These are phyloP conservation scores for Pollimyrus isidori DNA, from an alignment of 2,113 vertebrate species.

Conservation along the genomic window DNA sequence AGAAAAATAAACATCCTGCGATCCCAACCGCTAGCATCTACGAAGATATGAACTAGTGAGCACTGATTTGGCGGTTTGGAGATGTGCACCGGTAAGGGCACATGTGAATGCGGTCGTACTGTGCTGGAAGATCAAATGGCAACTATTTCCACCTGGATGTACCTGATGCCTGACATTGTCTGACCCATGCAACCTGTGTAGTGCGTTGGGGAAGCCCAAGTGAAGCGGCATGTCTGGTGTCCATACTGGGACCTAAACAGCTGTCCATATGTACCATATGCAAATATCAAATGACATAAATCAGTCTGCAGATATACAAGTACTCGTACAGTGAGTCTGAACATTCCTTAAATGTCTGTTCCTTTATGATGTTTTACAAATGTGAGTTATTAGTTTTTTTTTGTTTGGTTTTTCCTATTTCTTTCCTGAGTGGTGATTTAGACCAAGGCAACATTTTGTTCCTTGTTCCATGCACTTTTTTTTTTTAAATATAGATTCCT, in stretches of 20 bases:
- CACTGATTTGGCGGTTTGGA: neutral
- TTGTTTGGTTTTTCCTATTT: neutral
- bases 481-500: neutral
- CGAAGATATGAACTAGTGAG: conserved; percentile 76
- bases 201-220: neutral
- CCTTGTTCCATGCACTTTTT: neutral
- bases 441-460: neutral
- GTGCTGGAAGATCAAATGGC: neutral
- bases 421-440: neutral
- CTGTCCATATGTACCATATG: neutral
- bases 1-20: conserved; percentile 81
- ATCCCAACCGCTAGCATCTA: conserved; percentile 81
- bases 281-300: neutral
- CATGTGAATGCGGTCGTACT: neutral
- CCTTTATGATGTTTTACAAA: neutral
- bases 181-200: neutral
- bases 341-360: neutral
- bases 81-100: neutral
- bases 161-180: neutral
- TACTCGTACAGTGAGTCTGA: neutral
- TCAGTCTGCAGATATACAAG: neutral
- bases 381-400: neutral
- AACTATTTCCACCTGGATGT: neutral
- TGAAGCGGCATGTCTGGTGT: neutral
- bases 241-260: neutral